Percentiles rank a stretch among this genome's conserved stretches.
Conservation (phyloP, 2,888 invertebrate genomes). For the Sinhomidia bicolor region DNA sequence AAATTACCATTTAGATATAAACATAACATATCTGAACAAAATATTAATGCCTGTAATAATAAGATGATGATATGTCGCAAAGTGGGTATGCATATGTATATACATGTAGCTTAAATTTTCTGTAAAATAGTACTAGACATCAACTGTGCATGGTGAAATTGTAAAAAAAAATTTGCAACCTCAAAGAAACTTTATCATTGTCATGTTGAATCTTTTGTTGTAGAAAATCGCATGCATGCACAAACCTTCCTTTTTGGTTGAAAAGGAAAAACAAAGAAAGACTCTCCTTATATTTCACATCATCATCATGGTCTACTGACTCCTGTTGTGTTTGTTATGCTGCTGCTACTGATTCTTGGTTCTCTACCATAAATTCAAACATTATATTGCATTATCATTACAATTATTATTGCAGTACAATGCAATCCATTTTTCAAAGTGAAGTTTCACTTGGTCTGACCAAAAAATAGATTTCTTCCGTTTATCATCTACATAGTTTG, state of each 20-base stretch:
- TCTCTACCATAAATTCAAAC: not conserved
- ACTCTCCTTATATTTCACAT: not conserved
- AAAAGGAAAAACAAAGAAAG: constrained; percentile 31
- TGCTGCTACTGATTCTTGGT: not conserved
- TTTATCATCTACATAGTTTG: not conserved
- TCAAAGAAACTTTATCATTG: constrained; percentile 13
- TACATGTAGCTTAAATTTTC: not conserved
- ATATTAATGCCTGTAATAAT: not conserved
- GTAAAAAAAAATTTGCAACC: constrained; percentile 24
- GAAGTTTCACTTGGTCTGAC: constrained; percentile 48
- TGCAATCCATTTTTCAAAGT: not conserved
- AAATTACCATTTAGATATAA: not conserved
- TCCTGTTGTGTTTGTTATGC: constrained; percentile 24
- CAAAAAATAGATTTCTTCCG: constrained; percentile 24
- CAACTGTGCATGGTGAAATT: not conserved
- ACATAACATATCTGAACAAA: not conserved
- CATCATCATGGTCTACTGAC: constrained; percentile 19
- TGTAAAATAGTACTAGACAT: too few relatives aligned
- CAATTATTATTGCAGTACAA: not conserved
- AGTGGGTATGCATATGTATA: not conserved
- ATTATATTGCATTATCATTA: not conserved
- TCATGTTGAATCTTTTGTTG: not conserved
- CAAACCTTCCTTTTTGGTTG: not conserved
- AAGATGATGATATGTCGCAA: not conserved
- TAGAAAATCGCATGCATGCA: not conserved